phyloP scores from a whole-genome alignment of 2,113 vertebrate species.

The Anhinga anhinga region DNA sequence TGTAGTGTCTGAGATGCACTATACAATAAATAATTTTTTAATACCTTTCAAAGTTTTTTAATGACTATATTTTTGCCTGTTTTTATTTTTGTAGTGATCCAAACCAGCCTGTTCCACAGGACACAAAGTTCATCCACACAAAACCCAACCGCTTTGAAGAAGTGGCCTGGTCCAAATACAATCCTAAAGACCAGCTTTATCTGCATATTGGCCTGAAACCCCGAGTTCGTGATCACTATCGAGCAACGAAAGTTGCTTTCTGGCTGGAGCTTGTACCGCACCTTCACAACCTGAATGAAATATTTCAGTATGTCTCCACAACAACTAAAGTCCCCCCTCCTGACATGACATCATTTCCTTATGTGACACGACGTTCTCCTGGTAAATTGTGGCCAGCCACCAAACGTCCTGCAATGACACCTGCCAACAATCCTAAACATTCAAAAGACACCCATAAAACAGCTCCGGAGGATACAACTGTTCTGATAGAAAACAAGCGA shows the following conservation, averaged over 20 bases:
- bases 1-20: neutral
- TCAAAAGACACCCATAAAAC: conserved; percentile 85
- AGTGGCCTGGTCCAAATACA: conserved; percentile 97
- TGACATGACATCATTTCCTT: conserved; percentile 91
- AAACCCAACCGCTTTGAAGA: conserved; percentile 97
- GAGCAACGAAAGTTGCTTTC: conserved; percentile 96
- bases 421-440: conserved; percentile 86
- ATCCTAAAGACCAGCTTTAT: conserved; percentile 95
- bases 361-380: conserved; percentile 86
- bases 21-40: neutral
- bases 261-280: conserved; percentile 95
- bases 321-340: conserved; percentile 94
- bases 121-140: conserved; percentile 97
- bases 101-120: conserved; percentile 94
- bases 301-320: conserved; percentile 92
- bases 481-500: conserved; percentile 90
- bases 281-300: conserved; percentile 92
- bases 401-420: conserved; percentile 88
- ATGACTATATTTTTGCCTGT: neutral
- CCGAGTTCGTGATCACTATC: conserved; percentile 91
- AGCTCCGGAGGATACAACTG: conserved; percentile 80
- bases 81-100: conserved; percentile 83
- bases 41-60: neutral
- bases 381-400: conserved; percentile 93
- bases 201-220: conserved; percentile 95